Base-by-base conservation (phyloP, 2,888 invertebrate species). In the Nymphalis c-album region DNA sequence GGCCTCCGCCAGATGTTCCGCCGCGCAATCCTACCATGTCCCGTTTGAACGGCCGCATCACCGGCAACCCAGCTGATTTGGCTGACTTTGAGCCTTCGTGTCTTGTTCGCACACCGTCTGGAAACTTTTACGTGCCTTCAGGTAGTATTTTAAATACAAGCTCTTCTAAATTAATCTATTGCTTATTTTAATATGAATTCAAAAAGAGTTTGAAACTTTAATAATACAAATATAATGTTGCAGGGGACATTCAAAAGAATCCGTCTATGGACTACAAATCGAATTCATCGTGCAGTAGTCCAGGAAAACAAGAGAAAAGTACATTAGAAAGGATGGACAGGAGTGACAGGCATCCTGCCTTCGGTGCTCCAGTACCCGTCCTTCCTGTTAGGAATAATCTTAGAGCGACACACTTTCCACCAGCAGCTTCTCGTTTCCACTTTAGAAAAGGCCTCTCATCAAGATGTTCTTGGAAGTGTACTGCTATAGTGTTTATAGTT, bases 91-190 rank as follows among this genome's bases (percentile, higher is more conserved):
- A 97, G 90, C 97, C 97, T 78, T 96, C 97, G 85, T 97, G 97
- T 88, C 95, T 97, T 83, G 97, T 97, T 81, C 94, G 97, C 88
- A 97, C 97, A 76, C 97, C 97, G 77, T 97, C 97, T 78, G 97
- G 97, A 87, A 97, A 97, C 93, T 96, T 97, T 87, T 97, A 97
- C 94, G 97, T 97, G 94, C 97, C 97, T 88, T 96, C 96, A 93
- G 95, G 95, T 93, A 78, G 79, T 79, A 77, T 83, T 80, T 77
- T 76, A 79, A 77, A 74, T 69, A 63, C 51, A 64, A 59, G 46
- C 26, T 46, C 16, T 47, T 45, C 51, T 59, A 16, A 8, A 16
- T 18, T 73, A 74, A 73, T 40, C 3, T 3, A 4, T 40, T 13
- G 26, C 13, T 40, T 40, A 40, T 40, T 40, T 13, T 13, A 13